Conservation (phyloP, 2,888 invertebrate genomes). For the Xylocampa areola region DNA sequence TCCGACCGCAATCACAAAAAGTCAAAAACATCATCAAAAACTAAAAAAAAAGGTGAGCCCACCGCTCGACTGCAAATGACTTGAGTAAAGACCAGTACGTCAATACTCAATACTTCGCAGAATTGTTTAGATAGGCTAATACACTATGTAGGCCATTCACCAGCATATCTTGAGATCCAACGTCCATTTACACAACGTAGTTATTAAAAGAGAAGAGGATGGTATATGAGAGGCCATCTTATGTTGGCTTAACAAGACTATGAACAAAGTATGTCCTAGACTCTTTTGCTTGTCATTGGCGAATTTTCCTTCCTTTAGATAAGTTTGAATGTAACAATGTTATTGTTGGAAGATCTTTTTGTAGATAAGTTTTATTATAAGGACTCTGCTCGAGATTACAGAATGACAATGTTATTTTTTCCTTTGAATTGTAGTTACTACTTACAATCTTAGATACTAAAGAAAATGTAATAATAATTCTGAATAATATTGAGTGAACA, state of each 20-base stretch:
- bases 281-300: slow-evolving; percentile 66
- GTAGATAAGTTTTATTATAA: neutral
- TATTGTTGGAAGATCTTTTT: slow-evolving; percentile 17
- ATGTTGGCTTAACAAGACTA: slow-evolving; percentile 67
- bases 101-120: slow-evolving; percentile 67
- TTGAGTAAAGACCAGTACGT: slow-evolving; percentile 76
- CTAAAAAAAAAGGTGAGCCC: slow-evolving; percentile 54
- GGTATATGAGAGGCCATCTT: slow-evolving; percentile 48
- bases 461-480: no score
- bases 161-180: slow-evolving; percentile 61
- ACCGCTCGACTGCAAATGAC: slow-evolving; percentile 73
- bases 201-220: slow-evolving; percentile 13
- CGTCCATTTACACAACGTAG: slow-evolving; percentile 21
- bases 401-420: neutral
- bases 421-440: neutral
- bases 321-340: slow-evolving; percentile 47
- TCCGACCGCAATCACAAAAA: slow-evolving; percentile 39
- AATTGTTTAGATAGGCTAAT: slow-evolving; percentile 79
- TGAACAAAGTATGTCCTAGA: slow-evolving; percentile 76
- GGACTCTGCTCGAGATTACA: neutral
- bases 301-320: slow-evolving; percentile 71
- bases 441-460: neutral
- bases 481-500: no score
- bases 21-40: slow-evolving; percentile 2
- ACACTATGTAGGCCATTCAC: slow-evolving; percentile 66